Evolutionary conservation across 2,797 vertebrate species (phyloP).

Genomic region (Spondyliosoma cantharus): DNA sequence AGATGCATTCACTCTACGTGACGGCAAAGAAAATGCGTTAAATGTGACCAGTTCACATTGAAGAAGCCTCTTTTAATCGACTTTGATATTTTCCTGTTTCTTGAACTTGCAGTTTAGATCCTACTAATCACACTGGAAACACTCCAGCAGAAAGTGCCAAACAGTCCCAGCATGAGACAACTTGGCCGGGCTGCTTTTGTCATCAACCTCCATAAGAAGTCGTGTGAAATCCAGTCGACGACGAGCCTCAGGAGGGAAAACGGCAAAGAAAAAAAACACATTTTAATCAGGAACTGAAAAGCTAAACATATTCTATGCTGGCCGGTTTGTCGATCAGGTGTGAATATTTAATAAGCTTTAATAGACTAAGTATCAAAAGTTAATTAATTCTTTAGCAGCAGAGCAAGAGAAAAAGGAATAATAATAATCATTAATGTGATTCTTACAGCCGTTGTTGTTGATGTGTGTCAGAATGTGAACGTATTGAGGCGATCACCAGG

Average conservation of each 20-base stretch:
- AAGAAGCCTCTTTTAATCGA: no score
- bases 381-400: not conserved
- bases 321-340: not conserved
- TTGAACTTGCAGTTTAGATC: slow-evolving; percentile 5
- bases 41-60: no score
- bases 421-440: not conserved
- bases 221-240: slow-evolving; percentile 2
- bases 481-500: not conserved
- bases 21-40: no score
- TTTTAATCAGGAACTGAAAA: slow-evolving; percentile 1
- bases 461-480: not conserved
- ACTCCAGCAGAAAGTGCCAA: slow-evolving; percentile 5
- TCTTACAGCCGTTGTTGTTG: not conserved
- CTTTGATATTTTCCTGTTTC: not conserved
- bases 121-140: not conserved
- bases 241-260: not conserved
- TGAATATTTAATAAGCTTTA: not conserved
- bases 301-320: not conserved
- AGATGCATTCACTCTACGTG: no score
- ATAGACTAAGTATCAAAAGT: not conserved
- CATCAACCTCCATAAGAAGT: not conserved
- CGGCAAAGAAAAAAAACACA: not conserved
- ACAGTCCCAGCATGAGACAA: slow-evolving; percentile 2
- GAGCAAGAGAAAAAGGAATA: not conserved
- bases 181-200: not conserved